Conservation (phyloP, 2,113 vertebrate species). For the Otolemur garnettii region DNA sequence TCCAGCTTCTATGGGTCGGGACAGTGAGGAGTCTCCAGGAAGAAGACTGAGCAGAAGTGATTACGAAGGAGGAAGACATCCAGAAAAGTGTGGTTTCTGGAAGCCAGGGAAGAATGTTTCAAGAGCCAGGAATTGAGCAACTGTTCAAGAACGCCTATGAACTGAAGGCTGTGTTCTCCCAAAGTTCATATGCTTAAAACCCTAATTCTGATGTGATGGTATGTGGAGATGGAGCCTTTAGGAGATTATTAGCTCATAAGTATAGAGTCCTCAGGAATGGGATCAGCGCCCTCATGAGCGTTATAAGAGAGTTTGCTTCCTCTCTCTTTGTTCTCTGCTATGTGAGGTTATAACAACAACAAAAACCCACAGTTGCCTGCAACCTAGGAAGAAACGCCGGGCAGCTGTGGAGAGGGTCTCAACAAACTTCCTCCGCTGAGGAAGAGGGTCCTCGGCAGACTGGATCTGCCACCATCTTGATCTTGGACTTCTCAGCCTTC, state of each 20-base stretch:
- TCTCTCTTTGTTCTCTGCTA: neutral
- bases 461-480: neutral
- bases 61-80: neutral
- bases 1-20: neutral
- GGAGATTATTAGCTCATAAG: neutral
- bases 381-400: neutral
- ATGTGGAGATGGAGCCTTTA: neutral
- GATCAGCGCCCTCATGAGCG: neutral
- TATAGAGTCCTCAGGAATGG: neutral
- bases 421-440: neutral
- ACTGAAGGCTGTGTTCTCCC: neutral
- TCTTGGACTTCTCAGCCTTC: neutral
- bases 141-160: neutral
- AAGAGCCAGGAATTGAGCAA: neutral
- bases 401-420: no score
- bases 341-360: neutral
- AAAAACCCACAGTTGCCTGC: neutral
- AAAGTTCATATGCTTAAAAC: neutral
- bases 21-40: neutral
- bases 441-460: neutral
- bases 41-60: neutral
- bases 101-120: conserved; percentile 27
- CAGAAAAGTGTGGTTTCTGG: conserved; percentile 16
- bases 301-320: neutral
- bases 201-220: neutral